Base-by-base conservation (phyloP, 2,797 vertebrate species). In the Acipenser ruthenus region DNA sequence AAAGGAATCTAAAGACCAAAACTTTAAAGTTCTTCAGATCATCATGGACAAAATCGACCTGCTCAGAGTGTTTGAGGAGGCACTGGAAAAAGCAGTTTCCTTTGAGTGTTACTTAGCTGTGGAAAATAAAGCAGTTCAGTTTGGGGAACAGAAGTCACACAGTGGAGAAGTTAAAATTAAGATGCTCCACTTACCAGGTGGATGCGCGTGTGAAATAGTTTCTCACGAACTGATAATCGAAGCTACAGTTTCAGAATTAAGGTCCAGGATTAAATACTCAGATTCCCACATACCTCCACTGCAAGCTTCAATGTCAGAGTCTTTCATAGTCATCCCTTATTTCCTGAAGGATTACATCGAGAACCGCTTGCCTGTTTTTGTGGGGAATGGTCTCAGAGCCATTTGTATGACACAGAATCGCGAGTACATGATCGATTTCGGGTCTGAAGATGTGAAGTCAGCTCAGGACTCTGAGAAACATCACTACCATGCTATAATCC, bases 321-420 rank as follows among this genome's bases (percentile, higher is more conserved):
- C 48, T 11, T 58, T 65, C 49, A 73, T 68, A 55, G 11, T 74
- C 7, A 58, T 78, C 61, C 77, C 77, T 37, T 52, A 50, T 13
- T 73, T 70, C 49, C 53, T 78, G 66, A 72, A 69, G 56, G 56
- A 56, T 5, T 78, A 72, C 5, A 10, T 67, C 11, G 60, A 76
- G 23, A 71, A 69, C 51, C 64, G 65, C 23, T 64, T 78, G 10
- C 65, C 65, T 7, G 62, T 73, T 7, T 75, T 75, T 70, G 75
- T 73, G 3, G 68, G 70, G 37, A 78, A 78, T 72, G 73, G 69
- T 8, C 59, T 78, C 6, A 73, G 37, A 67, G 80, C 79, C 50
- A 69, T 82, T 62, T 49, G 48, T 48, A 79, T 80, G 77, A 64
- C 71, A 18, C 63, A 2, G 37, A 70, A 68, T 8, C 65, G 76